A percentile compares a stretch with the other conserved stretches of the same genome.
These are phyloP conservation scores for Trichonephila inaurata DNA, from an alignment of 1,140 invertebrate species.

Conservation along the genomic window DNA sequence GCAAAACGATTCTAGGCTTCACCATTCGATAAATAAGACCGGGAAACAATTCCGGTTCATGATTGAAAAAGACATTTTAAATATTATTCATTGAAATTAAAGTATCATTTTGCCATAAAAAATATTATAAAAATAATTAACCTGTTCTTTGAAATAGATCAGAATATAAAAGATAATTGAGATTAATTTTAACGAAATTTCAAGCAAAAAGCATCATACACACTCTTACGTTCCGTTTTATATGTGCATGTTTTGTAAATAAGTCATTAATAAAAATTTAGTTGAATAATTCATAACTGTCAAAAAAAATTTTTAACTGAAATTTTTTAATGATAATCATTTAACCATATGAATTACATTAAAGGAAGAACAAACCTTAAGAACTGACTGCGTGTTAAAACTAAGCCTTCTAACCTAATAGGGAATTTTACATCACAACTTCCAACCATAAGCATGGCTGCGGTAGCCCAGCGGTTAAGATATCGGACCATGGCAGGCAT, in stretches of 20 bases:
- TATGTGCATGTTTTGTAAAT: too few species aligned
- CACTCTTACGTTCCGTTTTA: too few species aligned
- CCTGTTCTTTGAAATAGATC: background rate
- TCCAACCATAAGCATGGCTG: too few species aligned
- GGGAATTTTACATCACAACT: constrained; percentile 99
- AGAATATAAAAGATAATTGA: background rate
- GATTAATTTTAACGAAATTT: background rate
- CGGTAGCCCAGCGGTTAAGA: too few species aligned
- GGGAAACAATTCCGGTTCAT: constrained; percentile 92
- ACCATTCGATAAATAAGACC: constrained; percentile 99
- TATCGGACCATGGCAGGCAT: too few species aligned
- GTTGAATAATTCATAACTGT: too few species aligned
- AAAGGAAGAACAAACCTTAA: constrained; percentile 85
- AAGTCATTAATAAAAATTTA: too few species aligned
- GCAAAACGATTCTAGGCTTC: constrained; percentile 97
- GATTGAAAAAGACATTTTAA: constrained; percentile 77
- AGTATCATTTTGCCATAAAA: too few species aligned
- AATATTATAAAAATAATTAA: background rate
- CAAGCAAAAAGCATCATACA: too few species aligned
- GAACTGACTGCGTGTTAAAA: constrained; percentile 98
- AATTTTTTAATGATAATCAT: too few species aligned
- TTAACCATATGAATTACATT: too few species aligned
- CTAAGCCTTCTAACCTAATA: constrained; percentile 97
- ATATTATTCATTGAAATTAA: background rate
- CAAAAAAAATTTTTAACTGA: too few species aligned